Evolutionary conservation across 2,113 vertebrate species (phyloP).

Genomic region (Nicator chloris): DNA sequence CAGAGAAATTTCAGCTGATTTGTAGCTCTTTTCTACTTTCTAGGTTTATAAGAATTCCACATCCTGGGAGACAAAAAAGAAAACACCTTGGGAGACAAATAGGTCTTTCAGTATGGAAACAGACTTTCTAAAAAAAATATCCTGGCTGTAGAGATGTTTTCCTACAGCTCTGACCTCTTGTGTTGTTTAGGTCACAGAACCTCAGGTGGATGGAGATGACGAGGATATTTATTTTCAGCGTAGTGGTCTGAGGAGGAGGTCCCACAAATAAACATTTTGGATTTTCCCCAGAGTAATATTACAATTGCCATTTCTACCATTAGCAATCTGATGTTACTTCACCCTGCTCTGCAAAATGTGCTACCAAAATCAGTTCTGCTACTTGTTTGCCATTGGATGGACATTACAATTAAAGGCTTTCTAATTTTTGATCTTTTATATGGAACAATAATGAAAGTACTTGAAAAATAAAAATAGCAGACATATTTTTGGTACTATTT

Average conservation of each 20-base stretch:
- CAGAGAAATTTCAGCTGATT: neutral
- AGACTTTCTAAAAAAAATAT: neutral
- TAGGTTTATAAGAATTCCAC: neutral
- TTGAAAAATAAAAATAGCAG: neutral
- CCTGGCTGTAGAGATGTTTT: neutral
- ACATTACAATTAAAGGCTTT: neutral
- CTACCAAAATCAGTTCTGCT: neutral
- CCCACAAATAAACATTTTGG: neutral
- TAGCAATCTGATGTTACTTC: neutral
- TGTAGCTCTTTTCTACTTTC: neutral
- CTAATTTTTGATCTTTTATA: neutral
- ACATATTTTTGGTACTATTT: neutral
- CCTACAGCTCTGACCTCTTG: neutral
- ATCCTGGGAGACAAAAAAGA: neutral
- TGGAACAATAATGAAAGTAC: neutral
- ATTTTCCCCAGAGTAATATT: neutral
- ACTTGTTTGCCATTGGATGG: neutral
- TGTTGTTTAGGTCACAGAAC: neutral
- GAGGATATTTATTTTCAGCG: neutral
- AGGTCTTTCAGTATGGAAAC: neutral
- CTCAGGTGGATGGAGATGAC: neutral
- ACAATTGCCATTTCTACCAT: neutral
- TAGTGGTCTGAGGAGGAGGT: neutral
- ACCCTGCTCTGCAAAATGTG: neutral
- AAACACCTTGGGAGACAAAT: neutral